Evolutionary conservation across 2,888 invertebrate species (phyloP).

Genomic region (Agriopis marginaria): DNA sequence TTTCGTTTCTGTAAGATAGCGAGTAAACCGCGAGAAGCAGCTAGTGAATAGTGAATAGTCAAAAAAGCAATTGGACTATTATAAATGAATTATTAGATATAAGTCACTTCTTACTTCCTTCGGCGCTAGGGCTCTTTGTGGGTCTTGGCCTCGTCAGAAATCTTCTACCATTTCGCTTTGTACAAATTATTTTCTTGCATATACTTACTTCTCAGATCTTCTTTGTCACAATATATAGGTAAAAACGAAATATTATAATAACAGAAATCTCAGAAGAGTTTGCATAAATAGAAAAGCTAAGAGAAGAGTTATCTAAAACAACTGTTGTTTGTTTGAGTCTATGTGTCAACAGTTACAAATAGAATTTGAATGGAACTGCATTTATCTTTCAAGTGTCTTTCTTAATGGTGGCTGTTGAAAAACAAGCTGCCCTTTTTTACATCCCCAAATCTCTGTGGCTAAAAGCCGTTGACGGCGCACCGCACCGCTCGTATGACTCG

Average conservation of each 20-base stretch:
- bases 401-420: constrained; percentile 78
- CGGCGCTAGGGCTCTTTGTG: too few relatives aligned
- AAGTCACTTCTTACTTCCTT: too few relatives aligned
- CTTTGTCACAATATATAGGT: too few relatives aligned
- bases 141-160: too few relatives aligned
- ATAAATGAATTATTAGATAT: too few relatives aligned
- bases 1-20: too few relatives aligned
- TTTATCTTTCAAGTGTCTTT: constrained; percentile 80
- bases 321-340: not conserved
- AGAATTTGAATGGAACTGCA: constrained; percentile 55
- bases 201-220: too few relatives aligned
- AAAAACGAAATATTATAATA: not conserved
- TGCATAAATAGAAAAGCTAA: not conserved
- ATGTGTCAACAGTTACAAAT: constrained; percentile 35
- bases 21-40: too few relatives aligned
- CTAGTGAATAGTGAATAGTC: too few relatives aligned
- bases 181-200: too few relatives aligned
- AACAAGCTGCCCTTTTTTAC: constrained; percentile 65
- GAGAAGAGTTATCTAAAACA: not conserved
- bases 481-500: constrained; percentile 75
- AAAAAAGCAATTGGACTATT: too few relatives aligned
- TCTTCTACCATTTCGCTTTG: too few relatives aligned
- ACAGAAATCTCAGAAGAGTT: not conserved
- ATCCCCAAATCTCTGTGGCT: constrained; percentile 57
- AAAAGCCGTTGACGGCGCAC: constrained; percentile 75